Percentiles rank a stretch among this genome's conserved stretches.
Evolutionary conservation across 1,140 invertebrate genomes (phyloP).

Genomic region (Brachionus paranguensis): DNA sequence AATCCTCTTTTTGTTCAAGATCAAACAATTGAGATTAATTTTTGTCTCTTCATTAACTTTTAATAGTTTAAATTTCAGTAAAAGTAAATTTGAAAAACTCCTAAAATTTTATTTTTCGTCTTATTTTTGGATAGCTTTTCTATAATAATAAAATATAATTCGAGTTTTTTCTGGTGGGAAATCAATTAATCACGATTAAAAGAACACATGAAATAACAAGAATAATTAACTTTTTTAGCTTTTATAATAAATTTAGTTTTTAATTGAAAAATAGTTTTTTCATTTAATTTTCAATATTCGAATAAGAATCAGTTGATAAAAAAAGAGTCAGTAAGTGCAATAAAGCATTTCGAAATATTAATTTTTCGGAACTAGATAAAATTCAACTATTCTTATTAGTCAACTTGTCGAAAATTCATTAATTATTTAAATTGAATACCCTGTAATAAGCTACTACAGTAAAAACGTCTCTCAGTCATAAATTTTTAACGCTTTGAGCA

Average conservation of each 20-base stretch:
- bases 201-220: neutral
- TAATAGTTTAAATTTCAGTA: too few relatives aligned
- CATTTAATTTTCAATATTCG: neutral
- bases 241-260: neutral
- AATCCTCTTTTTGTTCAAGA: too few relatives aligned
- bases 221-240: neutral
- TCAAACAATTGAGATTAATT: too few relatives aligned
- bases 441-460: neutral
- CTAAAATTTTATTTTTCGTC: too few relatives aligned
- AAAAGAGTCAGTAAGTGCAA: neutral
- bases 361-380: neutral
- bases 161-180: neutral
- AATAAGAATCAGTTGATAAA: neutral
- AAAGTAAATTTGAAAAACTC: too few relatives aligned
- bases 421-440: neutral
- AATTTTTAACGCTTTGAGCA: neutral
- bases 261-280: neutral
- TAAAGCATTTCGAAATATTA: neutral
- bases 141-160: neutral
- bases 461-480: neutral
- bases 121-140: too few relatives aligned
- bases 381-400: neutral
- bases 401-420: neutral
- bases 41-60: too few relatives aligned
- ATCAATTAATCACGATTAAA: neutral